These are phyloP conservation scores for Euleptes europaea DNA, from an alignment of 2,113 vertebrate genomes.

Conservation along the genomic window DNA sequence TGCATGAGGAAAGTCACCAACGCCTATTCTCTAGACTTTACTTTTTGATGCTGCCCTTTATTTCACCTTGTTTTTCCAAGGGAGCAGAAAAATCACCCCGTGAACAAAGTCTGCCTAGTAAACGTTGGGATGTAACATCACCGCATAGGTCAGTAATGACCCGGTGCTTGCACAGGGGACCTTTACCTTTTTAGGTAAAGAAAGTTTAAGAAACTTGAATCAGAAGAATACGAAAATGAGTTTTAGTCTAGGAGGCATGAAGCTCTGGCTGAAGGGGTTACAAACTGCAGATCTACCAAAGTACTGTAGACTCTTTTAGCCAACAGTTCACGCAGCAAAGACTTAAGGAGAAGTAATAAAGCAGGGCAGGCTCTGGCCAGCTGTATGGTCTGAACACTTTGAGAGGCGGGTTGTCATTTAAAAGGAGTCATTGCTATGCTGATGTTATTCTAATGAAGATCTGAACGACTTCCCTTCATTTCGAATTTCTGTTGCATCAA, in stretches of 20 bases:
- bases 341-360: neutral
- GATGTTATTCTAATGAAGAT: neutral
- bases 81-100: too few relatives aligned
- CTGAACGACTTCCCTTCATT: conserved; percentile 26
- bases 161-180: too few relatives aligned
- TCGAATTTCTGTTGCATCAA: conserved; percentile 38
- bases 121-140: too few relatives aligned
- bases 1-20: too few relatives aligned
- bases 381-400: neutral
- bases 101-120: too few relatives aligned
- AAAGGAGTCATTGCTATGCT: conserved; percentile 23
- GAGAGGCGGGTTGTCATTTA: neutral
- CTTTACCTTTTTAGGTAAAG: too few relatives aligned
- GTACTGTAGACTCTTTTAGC: neutral
- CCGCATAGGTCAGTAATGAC: too few relatives aligned
- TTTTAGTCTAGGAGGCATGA: neutral
- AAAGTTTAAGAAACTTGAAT: too few relatives aligned
- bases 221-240: neutral
- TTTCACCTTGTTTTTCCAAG: too few relatives aligned
- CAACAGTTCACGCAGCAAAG: neutral
- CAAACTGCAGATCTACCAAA: neutral
- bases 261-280: neutral
- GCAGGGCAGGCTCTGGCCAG: neutral
- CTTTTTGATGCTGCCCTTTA: too few relatives aligned
- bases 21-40: too few relatives aligned